Conservation (phyloP, 2,888 invertebrate species). For the Allophyes oxyacanthae region DNA sequence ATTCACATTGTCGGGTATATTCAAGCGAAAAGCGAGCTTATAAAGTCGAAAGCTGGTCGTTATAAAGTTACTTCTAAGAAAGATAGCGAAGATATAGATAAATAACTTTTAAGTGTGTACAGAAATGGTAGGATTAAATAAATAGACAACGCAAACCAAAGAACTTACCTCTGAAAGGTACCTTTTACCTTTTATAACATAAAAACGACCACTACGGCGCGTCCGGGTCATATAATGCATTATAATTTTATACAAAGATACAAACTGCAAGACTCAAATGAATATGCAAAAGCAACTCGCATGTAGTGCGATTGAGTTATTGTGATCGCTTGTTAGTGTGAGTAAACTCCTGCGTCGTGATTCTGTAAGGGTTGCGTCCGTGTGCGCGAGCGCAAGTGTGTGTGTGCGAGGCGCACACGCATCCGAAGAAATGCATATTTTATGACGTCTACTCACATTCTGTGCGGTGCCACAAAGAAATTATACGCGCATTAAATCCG, state of each 20-base stretch:
- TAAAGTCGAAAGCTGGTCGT: too few species aligned
- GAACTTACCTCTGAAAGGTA: slow-evolving; percentile 42
- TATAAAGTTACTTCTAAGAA: slow-evolving; percentile 12
- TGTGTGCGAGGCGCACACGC: slow-evolving; percentile 71
- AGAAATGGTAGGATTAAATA: slow-evolving; percentile 49
- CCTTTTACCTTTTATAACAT: slow-evolving; percentile 67
- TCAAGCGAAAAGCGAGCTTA: slow-evolving; percentile 2
- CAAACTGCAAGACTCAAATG: slow-evolving; percentile 84
- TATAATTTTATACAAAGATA: slow-evolving; percentile 90
- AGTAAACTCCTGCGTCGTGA: slow-evolving; percentile 47
- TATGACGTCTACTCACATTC: slow-evolving; percentile 89
- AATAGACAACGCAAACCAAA: slow-evolving; percentile 44
- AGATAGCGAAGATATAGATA: slow-evolving; percentile 23
- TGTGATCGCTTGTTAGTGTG: slow-evolving; percentile 76
- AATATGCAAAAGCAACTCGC: slow-evolving; percentile 85
- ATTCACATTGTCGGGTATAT: slow-evolving; percentile 7
- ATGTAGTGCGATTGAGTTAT: slow-evolving; percentile 86
- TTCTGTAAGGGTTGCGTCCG: slow-evolving; percentile 42
- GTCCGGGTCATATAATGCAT: slow-evolving; percentile 85
- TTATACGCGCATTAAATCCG: slow-evolving; percentile 89
- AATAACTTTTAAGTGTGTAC: slow-evolving; percentile 44
- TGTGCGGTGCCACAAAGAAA: slow-evolving; percentile 90
- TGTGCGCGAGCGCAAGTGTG: slow-evolving; percentile 38
- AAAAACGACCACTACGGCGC: slow-evolving; percentile 69
- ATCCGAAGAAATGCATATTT: slow-evolving; percentile 88